Percentiles rank a stretch among this genome's conserved stretches.
Evolutionary conservation across 2,888 invertebrate genomes (phyloP).

Genomic region (Erebia palarica): DNA sequence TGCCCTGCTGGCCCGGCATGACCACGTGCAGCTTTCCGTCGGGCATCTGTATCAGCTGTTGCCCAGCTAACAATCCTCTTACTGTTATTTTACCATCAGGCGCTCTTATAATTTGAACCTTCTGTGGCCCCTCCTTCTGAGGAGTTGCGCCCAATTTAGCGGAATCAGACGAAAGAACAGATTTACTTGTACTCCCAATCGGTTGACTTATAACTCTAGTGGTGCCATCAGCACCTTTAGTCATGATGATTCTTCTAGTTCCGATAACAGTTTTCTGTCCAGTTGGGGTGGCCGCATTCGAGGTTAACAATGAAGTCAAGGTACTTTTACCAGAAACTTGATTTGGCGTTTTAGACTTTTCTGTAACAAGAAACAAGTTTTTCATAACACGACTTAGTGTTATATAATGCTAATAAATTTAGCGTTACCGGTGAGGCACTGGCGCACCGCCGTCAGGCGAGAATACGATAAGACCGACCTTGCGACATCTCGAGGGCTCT

Average conservation of each 20-base stretch:
- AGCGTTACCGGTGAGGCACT: not conserved
- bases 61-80: slow-evolving; percentile 94
- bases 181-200: slow-evolving; percentile 68
- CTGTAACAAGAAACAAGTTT: slow-evolving; percentile 48
- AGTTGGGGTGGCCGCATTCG: slow-evolving; percentile 69
- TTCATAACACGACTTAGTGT: not conserved
- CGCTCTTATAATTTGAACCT: slow-evolving; percentile 94
- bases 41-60: slow-evolving; percentile 95
- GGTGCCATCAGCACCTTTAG: slow-evolving; percentile 87
- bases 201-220: slow-evolving; percentile 85
- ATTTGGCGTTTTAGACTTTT: slow-evolving; percentile 76
- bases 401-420: not conserved
- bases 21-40: slow-evolving; percentile 96
- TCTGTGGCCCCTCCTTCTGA: slow-evolving; percentile 83
- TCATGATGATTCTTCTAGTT: slow-evolving; percentile 87
- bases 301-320: slow-evolving; percentile 85
- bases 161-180: slow-evolving; percentile 66
- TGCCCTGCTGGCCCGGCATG: slow-evolving; percentile 84
- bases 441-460: not conserved
- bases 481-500: slow-evolving; percentile 86
- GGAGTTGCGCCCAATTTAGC: slow-evolving; percentile 54
- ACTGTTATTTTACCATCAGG: slow-evolving; percentile 96
- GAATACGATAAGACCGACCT: slow-evolving; percentile 61
- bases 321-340: slow-evolving; percentile 84
- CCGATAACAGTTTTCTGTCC: slow-evolving; percentile 86